These are phyloP conservation scores for Anguilla megastoma DNA, from an alignment of 2,797 vertebrate genomes.

Conservation along the genomic window DNA sequence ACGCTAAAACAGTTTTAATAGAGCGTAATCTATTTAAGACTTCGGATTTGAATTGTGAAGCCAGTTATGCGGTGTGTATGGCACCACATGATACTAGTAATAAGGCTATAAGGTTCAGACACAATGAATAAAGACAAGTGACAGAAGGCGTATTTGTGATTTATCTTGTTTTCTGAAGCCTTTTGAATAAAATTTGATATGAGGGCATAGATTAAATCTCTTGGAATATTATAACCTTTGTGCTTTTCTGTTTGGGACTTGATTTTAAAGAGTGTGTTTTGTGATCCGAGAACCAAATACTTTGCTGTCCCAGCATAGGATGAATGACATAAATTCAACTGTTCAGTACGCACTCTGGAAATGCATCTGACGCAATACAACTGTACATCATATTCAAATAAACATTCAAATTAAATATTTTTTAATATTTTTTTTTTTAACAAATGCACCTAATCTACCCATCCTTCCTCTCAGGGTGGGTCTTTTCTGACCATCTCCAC, in stretches of 20 bases:
- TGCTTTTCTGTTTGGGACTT: neutral
- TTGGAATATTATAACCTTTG: constrained; percentile 41
- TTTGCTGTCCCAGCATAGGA: neutral
- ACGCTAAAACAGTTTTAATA: constrained; percentile 43
- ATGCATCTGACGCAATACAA: too few species aligned
- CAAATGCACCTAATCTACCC: too few species aligned
- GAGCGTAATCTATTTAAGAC: constrained; percentile 39
- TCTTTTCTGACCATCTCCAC: too few species aligned
- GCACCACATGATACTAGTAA: constrained; percentile 29
- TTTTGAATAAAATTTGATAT: constrained; percentile 61
- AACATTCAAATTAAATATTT: too few species aligned
- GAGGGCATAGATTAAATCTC: constrained; percentile 61
- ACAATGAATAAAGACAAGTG: constrained; percentile 36
- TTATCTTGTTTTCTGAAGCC: constrained; percentile 40
- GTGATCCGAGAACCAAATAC: neutral
- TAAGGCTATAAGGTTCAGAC: constrained; percentile 38
- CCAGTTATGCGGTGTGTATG: constrained; percentile 24
- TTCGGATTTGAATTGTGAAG: constrained; percentile 33
- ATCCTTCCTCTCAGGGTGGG: too few species aligned
- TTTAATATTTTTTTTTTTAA: too few species aligned
- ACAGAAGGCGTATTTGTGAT: constrained; percentile 44
- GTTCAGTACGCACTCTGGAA: neutral
- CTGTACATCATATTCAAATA: too few species aligned
- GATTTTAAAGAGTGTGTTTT: neutral
- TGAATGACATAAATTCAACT: neutral